Evolutionary conservation across 2,888 invertebrate species (phyloP).

Genomic region (Loripinus fragilis): DNA sequence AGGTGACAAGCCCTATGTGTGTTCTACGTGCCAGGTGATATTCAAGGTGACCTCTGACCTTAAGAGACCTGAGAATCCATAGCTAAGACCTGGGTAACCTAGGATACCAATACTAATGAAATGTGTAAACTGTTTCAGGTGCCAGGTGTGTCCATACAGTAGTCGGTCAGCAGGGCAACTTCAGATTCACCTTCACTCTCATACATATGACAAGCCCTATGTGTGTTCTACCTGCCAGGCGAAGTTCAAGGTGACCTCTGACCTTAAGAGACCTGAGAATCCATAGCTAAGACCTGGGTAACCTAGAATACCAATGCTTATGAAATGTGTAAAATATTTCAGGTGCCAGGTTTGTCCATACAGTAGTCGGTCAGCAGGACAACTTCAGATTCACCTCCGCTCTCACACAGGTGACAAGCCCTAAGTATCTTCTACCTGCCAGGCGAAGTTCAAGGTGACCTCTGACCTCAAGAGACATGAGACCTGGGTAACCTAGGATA

Average conservation of each 20-base stretch:
- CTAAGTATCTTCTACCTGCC: constrained; percentile 81
- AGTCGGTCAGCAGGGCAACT: constrained; percentile 84
- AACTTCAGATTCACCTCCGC: constrained; percentile 84
- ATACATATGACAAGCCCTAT: constrained; percentile 83
- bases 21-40: constrained; percentile 81
- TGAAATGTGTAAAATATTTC: constrained; percentile 31
- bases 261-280: constrained; percentile 82
- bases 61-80: constrained; percentile 82
- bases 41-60: constrained; percentile 85
- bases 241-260: constrained; percentile 84
- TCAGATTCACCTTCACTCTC: constrained; percentile 84
- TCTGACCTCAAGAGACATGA: constrained; percentile 83
- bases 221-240: constrained; percentile 81
- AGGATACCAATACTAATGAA: too few species aligned
- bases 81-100: constrained; percentile 40
- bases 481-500: not conserved
- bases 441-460: constrained; percentile 84
- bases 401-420: constrained; percentile 84
- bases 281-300: constrained; percentile 72
- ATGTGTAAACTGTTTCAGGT: constrained; percentile 77
- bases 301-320: too few species aligned
- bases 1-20: constrained; percentile 81
- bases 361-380: constrained; percentile 84
- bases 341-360: constrained; percentile 85
- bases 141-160: constrained; percentile 85